These are phyloP conservation scores for Hecatera dysodea DNA, from an alignment of 2,888 invertebrate species.

Conservation along the genomic window DNA sequence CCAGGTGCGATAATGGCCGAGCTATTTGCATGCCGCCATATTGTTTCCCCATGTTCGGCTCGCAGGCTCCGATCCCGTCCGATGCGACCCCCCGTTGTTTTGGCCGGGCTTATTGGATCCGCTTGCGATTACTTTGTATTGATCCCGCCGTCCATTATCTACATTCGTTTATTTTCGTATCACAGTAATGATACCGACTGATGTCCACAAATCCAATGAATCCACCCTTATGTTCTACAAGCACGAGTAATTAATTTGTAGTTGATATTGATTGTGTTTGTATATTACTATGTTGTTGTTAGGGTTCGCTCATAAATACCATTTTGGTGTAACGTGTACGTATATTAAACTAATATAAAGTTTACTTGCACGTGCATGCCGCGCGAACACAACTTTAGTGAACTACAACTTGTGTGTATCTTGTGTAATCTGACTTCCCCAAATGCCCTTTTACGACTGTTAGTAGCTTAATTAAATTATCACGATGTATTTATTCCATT, in stretches of 20 bases:
- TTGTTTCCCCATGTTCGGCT: constrained; percentile 89
- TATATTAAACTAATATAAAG: constrained; percentile 59
- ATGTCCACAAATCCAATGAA: constrained; percentile 82
- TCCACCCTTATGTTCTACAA: constrained; percentile 72
- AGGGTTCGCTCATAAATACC: constrained; percentile 50
- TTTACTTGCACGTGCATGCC: constrained; percentile 60
- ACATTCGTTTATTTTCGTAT: constrained; percentile 89
- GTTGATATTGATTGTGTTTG: constrained; percentile 60
- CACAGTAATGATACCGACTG: constrained; percentile 86
- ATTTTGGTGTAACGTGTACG: constrained; percentile 44
- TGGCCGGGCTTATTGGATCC: constrained; percentile 90
- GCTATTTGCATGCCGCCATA: constrained; percentile 91
- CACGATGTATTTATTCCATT: constrained; percentile 80
- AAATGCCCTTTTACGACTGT: constrained; percentile 74
- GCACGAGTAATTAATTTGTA: constrained; percentile 67
- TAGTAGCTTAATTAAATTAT: constrained; percentile 80
- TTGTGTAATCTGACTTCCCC: constrained; percentile 65
- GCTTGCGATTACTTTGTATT: constrained; percentile 90
- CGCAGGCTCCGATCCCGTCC: constrained; percentile 81
- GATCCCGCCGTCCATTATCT: constrained; percentile 90
- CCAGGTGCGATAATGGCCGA: constrained; percentile 91
- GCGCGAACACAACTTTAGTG: constrained; percentile 54
- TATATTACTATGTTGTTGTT: constrained; percentile 46
- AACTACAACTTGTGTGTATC: constrained; percentile 59
- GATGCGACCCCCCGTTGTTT: constrained; percentile 88